Conservation (phyloP, 2,113 vertebrate species). For the Oenanthe melanoleuca region DNA sequence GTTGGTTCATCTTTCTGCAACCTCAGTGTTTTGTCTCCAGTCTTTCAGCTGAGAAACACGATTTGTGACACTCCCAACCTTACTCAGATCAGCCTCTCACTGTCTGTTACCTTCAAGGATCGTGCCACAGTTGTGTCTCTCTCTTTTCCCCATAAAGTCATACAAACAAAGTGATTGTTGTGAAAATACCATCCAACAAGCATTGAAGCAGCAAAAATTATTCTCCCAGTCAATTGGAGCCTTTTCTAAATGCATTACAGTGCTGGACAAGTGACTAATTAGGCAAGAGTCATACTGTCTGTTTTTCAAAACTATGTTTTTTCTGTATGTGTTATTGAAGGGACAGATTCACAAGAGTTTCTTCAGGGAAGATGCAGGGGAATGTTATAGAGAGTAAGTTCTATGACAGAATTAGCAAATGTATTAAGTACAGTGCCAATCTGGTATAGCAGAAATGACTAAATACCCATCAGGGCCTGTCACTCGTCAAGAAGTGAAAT, state of each 20-base stretch:
- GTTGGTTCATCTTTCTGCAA: neutral
- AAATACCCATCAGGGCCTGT: conserved; percentile 70
- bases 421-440: conserved; percentile 69
- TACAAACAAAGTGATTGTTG: neutral
- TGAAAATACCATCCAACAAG: neutral
- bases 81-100: neutral
- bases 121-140: neutral
- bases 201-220: neutral
- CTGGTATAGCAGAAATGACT: conserved; percentile 67
- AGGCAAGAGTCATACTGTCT: conserved; percentile 13
- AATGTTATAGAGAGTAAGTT: conserved; percentile 62
- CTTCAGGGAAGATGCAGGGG: conserved; percentile 44
- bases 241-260: conserved; percentile 1
- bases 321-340: conserved; percentile 10
- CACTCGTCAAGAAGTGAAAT: conserved; percentile 70
- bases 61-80: neutral
- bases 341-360: conserved; percentile 53
- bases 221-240: neutral
- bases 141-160: neutral
- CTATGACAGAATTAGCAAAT: conserved; percentile 71
- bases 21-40: neutral
- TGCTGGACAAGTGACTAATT: conserved; percentile 32
- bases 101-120: neutral
- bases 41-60: neutral
- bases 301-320: conserved; percentile 11